These are phyloP conservation scores for Paralichthys olivaceus DNA, from an alignment of 2,113 vertebrate genomes.

Conservation along the genomic window DNA sequence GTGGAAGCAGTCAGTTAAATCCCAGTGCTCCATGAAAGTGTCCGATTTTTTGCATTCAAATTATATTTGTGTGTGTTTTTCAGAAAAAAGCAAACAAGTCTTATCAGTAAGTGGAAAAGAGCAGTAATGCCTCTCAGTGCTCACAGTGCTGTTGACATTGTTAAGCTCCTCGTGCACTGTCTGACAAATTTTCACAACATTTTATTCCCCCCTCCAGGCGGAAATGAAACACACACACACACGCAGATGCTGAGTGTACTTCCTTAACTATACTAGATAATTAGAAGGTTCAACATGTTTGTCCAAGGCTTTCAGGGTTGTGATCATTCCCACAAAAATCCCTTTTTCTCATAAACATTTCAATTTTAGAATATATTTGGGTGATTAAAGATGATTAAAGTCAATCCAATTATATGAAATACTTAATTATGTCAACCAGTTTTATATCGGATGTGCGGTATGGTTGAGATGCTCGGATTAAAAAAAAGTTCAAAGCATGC, in stretches of 20 bases:
- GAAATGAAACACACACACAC: conserved; percentile 62
- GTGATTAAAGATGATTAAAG: conserved; percentile 84
- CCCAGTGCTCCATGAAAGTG: no score
- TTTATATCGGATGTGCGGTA: conserved; percentile 81
- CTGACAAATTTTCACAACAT: conserved; percentile 62
- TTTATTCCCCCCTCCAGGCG: conserved; percentile 45
- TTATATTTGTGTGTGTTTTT: conserved; percentile 46
- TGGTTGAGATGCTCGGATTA: conserved; percentile 64
- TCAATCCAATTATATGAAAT: conserved; percentile 79
- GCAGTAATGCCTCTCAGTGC: conserved; percentile 27
- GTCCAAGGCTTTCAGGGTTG: conserved; percentile 75
- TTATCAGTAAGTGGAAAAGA: conserved; percentile 48
- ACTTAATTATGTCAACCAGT: conserved; percentile 82
- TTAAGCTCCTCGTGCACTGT: conserved; percentile 46
- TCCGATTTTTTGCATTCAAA: no score
- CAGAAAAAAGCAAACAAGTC: conserved; percentile 31
- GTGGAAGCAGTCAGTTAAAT: conserved; percentile 52
- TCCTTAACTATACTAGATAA: conserved; percentile 75
- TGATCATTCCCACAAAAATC: conserved; percentile 81
- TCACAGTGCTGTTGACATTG: conserved; percentile 56
- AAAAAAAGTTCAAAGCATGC: conserved; percentile 61
- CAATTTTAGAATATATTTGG: conserved; percentile 84
- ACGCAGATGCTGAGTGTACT: conserved; percentile 66
- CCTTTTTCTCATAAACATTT: conserved; percentile 80
- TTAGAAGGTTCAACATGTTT: conserved; percentile 82